Evolutionary conservation across 2,888 invertebrate species (phyloP), one percentile per base, ranked within the genome.

Genomic region (Thymelicus acteon): DNA sequence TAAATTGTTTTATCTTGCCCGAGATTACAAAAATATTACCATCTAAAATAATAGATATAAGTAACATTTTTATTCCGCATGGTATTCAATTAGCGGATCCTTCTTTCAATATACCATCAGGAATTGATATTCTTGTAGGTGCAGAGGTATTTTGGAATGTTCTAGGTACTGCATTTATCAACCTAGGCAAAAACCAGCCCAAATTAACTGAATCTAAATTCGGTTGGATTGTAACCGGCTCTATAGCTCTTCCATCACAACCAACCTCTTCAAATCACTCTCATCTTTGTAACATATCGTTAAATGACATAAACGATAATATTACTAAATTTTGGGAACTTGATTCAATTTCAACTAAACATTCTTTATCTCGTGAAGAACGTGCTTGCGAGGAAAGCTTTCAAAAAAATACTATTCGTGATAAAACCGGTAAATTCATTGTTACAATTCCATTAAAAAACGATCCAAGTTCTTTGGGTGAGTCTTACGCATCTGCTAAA

Each of bases 91-190:
- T 19, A 19, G 19, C 19, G 19, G 19, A 19, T 19, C 19, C 19
- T 19, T 19, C 19, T 19, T 19, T 19, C 19, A 1, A 19, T 19
- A 2, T 19, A 19, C 19, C 19, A 19, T 19, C 19, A 19, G 19
- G 19, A 19, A 19, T 19, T 19, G 19, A 19, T 19, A 19, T 19
- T 19, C 19, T 19, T 19, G 19, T 19, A 19, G 19, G 19, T 19
- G 19, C 19, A 67, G 76, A 77, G 54, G 15, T 74, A 8, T 77
- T 75, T 49, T 77, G 75, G 75, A 67, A 75, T 10, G 37, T 76
- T 4, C 15, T 76, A 8, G 62, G 70, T 40, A 15, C n/a, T 0
- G n/a, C 40, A 31, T 13, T 10, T 31, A 57, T 37, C 60, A 10
- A 19, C 8, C 39, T 72, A 15, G 65, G 68, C 40, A 31, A 15